Evolutionary conservation across 2,797 vertebrate genomes (phyloP).

Genomic region (Sitta carolinensis): DNA sequence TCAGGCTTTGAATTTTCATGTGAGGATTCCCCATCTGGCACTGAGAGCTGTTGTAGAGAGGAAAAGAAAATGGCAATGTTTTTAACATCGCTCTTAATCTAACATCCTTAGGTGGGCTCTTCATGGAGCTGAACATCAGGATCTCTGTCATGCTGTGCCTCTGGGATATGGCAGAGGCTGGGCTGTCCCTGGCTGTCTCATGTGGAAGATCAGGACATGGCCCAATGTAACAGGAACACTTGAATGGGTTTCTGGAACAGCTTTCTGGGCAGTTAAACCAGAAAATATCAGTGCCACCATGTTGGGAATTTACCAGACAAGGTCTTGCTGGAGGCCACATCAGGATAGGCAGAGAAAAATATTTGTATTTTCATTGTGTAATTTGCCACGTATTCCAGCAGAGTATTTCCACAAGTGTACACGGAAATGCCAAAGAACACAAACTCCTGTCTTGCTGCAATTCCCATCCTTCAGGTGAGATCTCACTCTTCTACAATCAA

Average conservation of each 20-base stretch:
- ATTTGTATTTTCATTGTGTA: neutral
- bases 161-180: neutral
- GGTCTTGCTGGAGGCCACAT: neutral
- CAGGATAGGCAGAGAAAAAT: neutral
- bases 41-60: neutral
- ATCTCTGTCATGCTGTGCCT: neutral
- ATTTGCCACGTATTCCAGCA: neutral
- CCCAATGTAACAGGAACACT: neutral
- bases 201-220: neutral
- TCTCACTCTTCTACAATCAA: neutral
- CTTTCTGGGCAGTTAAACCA: neutral
- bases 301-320: neutral
- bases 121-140: neutral
- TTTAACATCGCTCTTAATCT: neutral
- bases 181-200: neutral
- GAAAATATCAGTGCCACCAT: neutral
- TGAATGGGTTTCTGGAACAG: neutral
- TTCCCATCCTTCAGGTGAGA: neutral
- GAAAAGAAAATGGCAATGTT: neutral
- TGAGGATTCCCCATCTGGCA: conserved; percentile 37
- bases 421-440: neutral
- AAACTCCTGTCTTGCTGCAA: neutral
- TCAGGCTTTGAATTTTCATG: conserved; percentile 13
- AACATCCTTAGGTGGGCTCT: neutral
- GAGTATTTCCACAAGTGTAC: neutral